phyloP scores from a whole-genome alignment of 2,888 invertebrate species.

The Eueremaeus valkanovi region DNA sequence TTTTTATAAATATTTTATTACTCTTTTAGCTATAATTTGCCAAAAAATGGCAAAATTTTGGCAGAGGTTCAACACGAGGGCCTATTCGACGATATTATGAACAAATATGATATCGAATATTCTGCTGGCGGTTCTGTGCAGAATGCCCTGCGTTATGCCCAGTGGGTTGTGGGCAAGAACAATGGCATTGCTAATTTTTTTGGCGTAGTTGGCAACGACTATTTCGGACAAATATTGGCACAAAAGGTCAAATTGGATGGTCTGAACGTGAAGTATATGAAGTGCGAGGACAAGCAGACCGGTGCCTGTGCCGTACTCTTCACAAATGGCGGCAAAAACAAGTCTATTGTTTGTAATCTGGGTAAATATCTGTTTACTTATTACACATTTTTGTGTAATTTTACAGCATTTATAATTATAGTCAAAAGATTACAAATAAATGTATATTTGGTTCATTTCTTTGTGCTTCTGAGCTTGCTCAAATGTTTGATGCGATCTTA shows the following conservation, averaged over 20 bases:
- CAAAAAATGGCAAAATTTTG: conserved; percentile 66
- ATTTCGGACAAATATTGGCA: conserved; percentile 76
- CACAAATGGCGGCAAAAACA: conserved; percentile 68
- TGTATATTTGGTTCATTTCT: too few relatives aligned
- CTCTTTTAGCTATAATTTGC: conserved; percentile 58
- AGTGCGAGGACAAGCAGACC: conserved; percentile 64
- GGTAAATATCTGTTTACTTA: conserved; percentile 54
- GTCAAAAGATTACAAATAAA: neutral
- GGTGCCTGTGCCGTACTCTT: conserved; percentile 95
- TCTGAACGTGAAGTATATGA: conserved; percentile 75
- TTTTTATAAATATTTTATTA: neutral
- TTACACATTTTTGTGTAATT: neutral
- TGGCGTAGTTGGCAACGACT: conserved; percentile 89
- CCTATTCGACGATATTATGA: conserved; percentile 1
- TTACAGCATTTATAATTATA: neutral
- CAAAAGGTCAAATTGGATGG: conserved; percentile 75
- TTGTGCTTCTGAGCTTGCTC: too few relatives aligned
- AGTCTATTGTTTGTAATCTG: conserved; percentile 87
- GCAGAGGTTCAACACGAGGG: conserved; percentile 9
- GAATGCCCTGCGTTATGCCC: conserved; percentile 1
- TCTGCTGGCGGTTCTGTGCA: conserved; percentile 1
- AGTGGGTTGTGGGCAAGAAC: conserved; percentile 26
- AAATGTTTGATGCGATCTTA: too few relatives aligned
- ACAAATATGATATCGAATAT: conserved; percentile 18
- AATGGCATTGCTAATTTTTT: conserved; percentile 75